Evolutionary conservation across 2,113 vertebrate genomes (phyloP).

Genomic region (Physeter macrocephalus): DNA sequence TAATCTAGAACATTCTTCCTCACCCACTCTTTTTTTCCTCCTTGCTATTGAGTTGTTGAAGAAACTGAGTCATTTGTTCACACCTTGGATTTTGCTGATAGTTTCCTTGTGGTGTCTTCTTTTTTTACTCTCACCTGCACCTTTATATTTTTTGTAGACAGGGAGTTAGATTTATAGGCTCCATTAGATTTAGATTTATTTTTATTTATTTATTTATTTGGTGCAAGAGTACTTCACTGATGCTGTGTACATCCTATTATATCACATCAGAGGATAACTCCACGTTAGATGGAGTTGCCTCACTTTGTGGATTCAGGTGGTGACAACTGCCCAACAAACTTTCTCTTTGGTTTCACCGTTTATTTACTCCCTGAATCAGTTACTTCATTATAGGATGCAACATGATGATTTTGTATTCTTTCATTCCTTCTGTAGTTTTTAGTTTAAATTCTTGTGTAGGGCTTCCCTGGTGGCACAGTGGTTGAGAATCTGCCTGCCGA

Average conservation of each 20-base stretch:
- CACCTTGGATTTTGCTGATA: background rate
- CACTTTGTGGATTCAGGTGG: background rate
- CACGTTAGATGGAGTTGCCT: background rate
- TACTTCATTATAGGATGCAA: background rate
- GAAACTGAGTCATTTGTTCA: conserved; percentile 12
- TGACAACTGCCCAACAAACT: background rate
- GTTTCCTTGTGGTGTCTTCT: background rate
- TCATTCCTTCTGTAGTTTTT: background rate
- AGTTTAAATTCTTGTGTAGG: background rate
- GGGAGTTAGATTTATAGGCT: background rate
- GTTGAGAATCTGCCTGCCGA: too few relatives aligned
- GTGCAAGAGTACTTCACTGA: background rate
- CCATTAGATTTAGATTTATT: background rate
- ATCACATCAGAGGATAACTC: background rate
- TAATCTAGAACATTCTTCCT: background rate
- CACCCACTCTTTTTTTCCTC: rapidly evolving
- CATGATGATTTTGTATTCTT: background rate
- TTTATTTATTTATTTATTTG: background rate
- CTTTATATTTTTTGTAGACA: background rate
- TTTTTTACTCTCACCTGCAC: background rate
- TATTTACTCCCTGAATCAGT: background rate
- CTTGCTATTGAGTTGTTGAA: background rate
- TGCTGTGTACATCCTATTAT: background rate
- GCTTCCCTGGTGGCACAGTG: too few relatives aligned
- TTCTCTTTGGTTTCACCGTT: background rate